Evolutionary conservation across 2,888 invertebrate species (phyloP).

Genomic region (Cephus pygmeus): DNA sequence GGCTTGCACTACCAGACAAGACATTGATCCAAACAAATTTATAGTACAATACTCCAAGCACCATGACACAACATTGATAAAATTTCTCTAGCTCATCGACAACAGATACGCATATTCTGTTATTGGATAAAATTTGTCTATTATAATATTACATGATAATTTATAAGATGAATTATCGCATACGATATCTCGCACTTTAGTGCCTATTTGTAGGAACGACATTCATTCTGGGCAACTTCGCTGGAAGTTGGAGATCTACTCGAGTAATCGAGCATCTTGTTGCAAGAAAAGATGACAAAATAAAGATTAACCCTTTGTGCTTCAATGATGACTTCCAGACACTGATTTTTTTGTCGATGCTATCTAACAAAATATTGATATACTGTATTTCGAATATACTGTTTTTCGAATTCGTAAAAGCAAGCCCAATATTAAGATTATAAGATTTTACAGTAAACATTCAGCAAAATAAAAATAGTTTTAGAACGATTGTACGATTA

Average conservation of each 20-base stretch:
- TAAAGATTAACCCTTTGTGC: not conserved
- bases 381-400: too few species aligned
- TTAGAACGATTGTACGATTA: too few species aligned
- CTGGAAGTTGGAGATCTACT: not conserved
- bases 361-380: too few species aligned
- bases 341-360: too few species aligned
- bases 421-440: too few species aligned
- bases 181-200: not conserved
- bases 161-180: not conserved
- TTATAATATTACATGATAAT: not conserved
- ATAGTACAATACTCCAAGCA: not conserved
- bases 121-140: not conserved
- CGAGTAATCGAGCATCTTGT: not conserved
- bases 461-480: too few species aligned
- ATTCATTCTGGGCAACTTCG: not conserved
- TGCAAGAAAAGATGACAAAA: not conserved
- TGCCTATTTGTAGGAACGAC: not conserved
- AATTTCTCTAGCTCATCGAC: not conserved
- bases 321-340: too few species aligned
- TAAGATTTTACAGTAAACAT: too few species aligned
- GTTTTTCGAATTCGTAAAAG: too few species aligned
- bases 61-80: not conserved
- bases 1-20: not conserved
- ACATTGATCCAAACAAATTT: not conserved
- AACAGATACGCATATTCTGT: not conserved